These are phyloP conservation scores for Sepiola atlantica DNA, from an alignment of 2,888 invertebrate species.

Conservation along the genomic window DNA sequence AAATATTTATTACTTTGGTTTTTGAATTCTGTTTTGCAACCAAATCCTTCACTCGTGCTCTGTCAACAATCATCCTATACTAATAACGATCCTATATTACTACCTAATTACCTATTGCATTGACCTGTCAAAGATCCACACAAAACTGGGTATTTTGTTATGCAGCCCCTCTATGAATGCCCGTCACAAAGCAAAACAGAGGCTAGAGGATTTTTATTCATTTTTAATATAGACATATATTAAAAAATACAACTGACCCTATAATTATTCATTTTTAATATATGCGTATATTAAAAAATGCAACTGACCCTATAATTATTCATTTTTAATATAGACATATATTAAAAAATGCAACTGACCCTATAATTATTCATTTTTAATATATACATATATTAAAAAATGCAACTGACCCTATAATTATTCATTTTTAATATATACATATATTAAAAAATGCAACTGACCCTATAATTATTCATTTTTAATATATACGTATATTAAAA, in stretches of 20 bases:
- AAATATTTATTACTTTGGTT: neutral
- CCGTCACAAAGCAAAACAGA: neutral
- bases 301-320: no score
- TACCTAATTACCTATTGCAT: neutral
- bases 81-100: constrained; percentile 21
- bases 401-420: no score
- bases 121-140: constrained; percentile 3
- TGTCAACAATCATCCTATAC: neutral
- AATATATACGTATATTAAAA: no score
- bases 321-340: neutral
- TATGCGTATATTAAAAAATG: no score
- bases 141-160: neutral
- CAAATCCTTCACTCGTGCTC: constrained; percentile 15
- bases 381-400: no score
- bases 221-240: neutral
- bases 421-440: neutral
- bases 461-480: no score
- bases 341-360: no score
- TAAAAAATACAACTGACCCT: no score
- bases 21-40: neutral
- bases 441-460: no score
- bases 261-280: no score
- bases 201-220: neutral
- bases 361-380: no score
- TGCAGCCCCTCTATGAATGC: neutral